phyloP scores from a whole-genome alignment of 2,113 vertebrate species.

The Saccopteryx leptura region DNA sequence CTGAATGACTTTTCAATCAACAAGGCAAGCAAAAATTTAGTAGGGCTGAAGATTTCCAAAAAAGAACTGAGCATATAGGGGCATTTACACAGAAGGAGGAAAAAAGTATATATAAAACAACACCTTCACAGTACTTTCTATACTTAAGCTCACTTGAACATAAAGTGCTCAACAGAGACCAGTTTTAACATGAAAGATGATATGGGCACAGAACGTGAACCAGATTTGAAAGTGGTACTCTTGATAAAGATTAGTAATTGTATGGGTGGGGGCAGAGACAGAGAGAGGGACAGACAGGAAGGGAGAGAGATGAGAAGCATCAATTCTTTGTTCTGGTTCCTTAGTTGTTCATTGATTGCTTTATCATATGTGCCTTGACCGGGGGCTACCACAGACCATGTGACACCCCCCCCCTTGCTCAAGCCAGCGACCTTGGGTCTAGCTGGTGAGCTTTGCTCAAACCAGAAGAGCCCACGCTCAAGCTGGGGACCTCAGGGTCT shows the following conservation, averaged over 20 bases:
- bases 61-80: conserved; percentile 5
- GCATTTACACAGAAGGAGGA: neutral
- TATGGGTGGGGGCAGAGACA: no score
- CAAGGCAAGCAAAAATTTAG: conserved; percentile 44
- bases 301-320: no score
- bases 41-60: conserved; percentile 24
- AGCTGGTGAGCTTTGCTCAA: no score
- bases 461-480: no score
- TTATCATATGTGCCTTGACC: no score
- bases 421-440: no score
- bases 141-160: conserved; percentile 42
- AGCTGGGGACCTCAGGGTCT: no score
- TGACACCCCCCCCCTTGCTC: no score
- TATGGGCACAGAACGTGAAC: conserved; percentile 45
- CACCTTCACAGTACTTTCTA: conserved; percentile 24
- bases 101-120: conserved; percentile 62
- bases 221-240: conserved; percentile 57
- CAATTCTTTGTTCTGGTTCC: no score
- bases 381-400: no score
- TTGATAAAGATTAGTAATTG: neutral
- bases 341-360: no score
- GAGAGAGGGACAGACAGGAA: no score
- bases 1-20: neutral
- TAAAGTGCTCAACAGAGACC: conserved; percentile 48
- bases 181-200: conserved; percentile 61